phyloP scores from a whole-genome alignment of 2,797 vertebrate genomes.

The Ambastaia sidthimunki region DNA sequence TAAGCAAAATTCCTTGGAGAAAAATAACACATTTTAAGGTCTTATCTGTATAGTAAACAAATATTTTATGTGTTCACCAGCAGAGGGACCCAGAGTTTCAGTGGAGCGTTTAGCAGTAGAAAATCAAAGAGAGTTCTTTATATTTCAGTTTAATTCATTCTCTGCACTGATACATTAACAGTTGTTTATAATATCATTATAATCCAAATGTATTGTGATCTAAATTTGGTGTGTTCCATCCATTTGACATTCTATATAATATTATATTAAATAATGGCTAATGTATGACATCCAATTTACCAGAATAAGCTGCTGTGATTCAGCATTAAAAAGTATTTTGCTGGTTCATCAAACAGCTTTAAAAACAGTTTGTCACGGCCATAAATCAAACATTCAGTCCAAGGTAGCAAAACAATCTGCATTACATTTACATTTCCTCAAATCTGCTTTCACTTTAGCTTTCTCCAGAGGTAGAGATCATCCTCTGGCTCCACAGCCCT shows the following conservation, averaged over 20 bases:
- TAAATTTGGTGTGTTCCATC: not conserved
- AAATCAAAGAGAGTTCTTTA: not conserved
- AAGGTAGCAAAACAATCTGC: conserved; percentile 6
- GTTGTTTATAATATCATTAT: not conserved
- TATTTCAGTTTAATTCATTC: not conserved
- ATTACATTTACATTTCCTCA: conserved; percentile 7
- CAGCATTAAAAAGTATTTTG: conserved; percentile 12
- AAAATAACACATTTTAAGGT: not conserved
- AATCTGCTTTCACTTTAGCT: conserved; percentile 19
- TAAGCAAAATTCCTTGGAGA: not conserved
- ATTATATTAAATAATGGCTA: too few relatives aligned
- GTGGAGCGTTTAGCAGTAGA: not conserved
- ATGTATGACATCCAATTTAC: not conserved
- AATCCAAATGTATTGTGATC: not conserved
- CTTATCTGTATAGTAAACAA: not conserved
- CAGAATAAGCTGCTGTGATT: conserved; percentile 1
- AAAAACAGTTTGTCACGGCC: not conserved
- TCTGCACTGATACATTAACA: not conserved
- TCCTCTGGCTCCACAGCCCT: conserved; percentile 21
- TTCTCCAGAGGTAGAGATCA: conserved; percentile 21
- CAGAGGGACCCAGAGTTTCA: conserved; percentile 34
- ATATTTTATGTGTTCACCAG: conserved; percentile 20
- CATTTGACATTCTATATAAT: too few relatives aligned
- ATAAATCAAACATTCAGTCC: conserved; percentile 20
- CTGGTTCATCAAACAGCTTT: conserved; percentile 20